These are phyloP conservation scores for Drosophila seclusa DNA, from an alignment of 2,888 invertebrate genomes.

Conservation along the genomic window DNA sequence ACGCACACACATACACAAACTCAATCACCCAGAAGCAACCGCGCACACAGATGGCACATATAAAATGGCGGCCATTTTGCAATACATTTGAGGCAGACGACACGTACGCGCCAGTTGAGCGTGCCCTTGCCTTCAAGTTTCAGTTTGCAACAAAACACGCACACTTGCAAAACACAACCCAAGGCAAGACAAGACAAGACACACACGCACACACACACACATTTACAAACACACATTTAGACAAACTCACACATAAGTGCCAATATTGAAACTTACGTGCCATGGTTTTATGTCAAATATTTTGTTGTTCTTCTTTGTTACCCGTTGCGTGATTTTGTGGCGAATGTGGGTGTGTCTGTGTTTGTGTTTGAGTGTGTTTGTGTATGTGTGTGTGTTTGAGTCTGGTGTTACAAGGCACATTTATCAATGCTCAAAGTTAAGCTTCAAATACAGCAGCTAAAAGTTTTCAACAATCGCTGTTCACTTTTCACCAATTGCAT, in stretches of 20 bases:
- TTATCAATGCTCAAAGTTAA: slow-evolving; percentile 55
- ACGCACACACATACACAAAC: slow-evolving; percentile 5
- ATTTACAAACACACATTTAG: slow-evolving; percentile 1
- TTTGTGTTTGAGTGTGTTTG: neutral
- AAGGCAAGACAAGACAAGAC: slow-evolving; percentile 18
- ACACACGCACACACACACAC: slow-evolving; percentile 5
- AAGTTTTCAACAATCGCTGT: slow-evolving; percentile 58
- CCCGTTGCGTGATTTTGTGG: slow-evolving; percentile 47
- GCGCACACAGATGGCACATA: slow-evolving; percentile 1
- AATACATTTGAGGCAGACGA: slow-evolving; percentile 69
- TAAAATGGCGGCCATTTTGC: slow-evolving; percentile 63
- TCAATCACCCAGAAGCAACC: too few species aligned
- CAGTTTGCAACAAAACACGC: slow-evolving; percentile 43
- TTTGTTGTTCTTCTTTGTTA: slow-evolving; percentile 36
- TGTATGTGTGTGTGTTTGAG: neutral
- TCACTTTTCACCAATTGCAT: slow-evolving; percentile 61
- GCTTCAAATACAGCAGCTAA: slow-evolving; percentile 51
- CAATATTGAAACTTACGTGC: slow-evolving; percentile 67
- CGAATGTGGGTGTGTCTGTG: neutral
- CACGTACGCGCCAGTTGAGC: slow-evolving; percentile 59
- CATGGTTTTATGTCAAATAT: slow-evolving; percentile 70
- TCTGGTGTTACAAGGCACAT: slow-evolving; percentile 29
- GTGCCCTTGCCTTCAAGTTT: slow-evolving; percentile 45
- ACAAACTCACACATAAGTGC: slow-evolving; percentile 21
- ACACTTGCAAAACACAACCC: neutral